Percentiles rank a stretch among this genome's conserved stretches.
Evolutionary conservation across 1,140 invertebrate genomes (phyloP).

Genomic region (Euglossa dilemma): DNA sequence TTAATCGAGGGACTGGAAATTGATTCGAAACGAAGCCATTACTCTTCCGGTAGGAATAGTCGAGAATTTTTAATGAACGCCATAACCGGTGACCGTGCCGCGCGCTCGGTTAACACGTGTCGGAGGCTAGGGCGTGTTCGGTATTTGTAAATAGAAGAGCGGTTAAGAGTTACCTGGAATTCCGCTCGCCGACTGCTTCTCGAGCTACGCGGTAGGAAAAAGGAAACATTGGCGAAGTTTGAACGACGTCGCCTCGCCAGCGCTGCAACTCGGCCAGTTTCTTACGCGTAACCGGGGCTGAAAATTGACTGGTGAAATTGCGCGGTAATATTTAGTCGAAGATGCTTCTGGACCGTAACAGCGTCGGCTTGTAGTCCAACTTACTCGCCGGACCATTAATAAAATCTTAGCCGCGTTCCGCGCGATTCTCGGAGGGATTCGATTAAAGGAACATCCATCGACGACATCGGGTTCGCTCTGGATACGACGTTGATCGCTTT

Average conservation of each 20-base stretch:
- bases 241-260: not conserved
- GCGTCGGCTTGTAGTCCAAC: not conserved
- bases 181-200: no score
- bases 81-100: no score
- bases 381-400: not conserved
- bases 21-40: not conserved
- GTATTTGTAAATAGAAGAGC: not conserved
- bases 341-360: not conserved
- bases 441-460: no score
- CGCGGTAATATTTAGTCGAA: constrained; percentile 24
- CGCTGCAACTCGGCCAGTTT: constrained; percentile 16
- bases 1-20: constrained; percentile 7
- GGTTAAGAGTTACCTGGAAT: not conserved
- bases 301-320: constrained; percentile 31
- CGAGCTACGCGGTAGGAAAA: no score
- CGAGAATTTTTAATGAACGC: not conserved
- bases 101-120: not conserved
- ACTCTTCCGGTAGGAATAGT: not conserved
- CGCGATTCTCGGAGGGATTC: no score
- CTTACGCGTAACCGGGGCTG: not conserved
- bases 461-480: no score
- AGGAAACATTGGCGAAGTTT: constrained; percentile 22
- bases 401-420: not conserved
- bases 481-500: no score
- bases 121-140: not conserved